Evolutionary conservation across 2,888 invertebrate genomes (phyloP), one percentile per base, ranked within the genome.

Genomic region (Euclidia mi): DNA sequence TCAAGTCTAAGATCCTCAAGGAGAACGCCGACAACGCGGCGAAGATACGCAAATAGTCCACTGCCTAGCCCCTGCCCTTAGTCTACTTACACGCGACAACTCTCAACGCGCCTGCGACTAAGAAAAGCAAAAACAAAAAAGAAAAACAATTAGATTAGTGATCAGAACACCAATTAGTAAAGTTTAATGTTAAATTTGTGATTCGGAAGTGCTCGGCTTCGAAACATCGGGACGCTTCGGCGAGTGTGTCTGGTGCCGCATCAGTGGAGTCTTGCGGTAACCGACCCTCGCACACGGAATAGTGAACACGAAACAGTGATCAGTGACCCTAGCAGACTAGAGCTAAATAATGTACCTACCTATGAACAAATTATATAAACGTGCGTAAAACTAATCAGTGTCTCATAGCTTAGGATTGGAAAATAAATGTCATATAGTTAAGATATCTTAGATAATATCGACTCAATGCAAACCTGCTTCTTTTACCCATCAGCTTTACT

Each of bases 1-100:
- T 99, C 69, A 98, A 98, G 85, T 96, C 96, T 56, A 98, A 98
- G 90, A 97, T 99, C 78, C 88, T 97, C 41, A 97, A 97, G 80
- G 97, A 97, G 43, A 96, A 95, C 68, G 95, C 95, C 0, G 95
- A 94, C 40, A 95, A 76, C 76, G 94, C 93, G 62, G 91, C 91
- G 64, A 94, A 91, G 68, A 85, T 90, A 64, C 90, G 92, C 73
- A 94, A 94, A 89, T 93, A 93, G 84, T 79, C 31, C 62, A 79
- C 57, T 67, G 70, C 56, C 65, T 56, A 63, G 65, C 63, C 57
- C 34, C 58, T 62, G 75, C 58, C 65, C 61, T 64, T 73, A 79
- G 73, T 60, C 60, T 63, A 66, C 46, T 40, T 44, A 43, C 43
- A 65, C 58, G 65, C 62, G 72, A 61, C 70, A 52, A 29, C 60